Conservation (phyloP, 53 echinoderm and acorn worm species). For the Glandiceps talaboti region DNA sequence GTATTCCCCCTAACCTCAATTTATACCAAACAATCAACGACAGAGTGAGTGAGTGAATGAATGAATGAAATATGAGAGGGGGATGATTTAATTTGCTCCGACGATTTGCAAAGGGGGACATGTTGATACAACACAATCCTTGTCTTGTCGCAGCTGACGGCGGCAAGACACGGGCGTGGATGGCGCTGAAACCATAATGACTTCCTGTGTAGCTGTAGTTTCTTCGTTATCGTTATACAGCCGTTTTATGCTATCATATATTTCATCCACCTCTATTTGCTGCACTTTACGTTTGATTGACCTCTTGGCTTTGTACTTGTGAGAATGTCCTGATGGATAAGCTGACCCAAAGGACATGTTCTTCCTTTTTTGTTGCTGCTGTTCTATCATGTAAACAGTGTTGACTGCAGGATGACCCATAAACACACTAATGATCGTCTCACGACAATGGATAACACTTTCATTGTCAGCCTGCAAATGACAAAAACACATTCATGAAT, state of each 20-base stretch:
- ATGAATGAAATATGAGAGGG: too few relatives aligned
- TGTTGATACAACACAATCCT: slow-evolving; percentile 43
- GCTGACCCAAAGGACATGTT: background rate
- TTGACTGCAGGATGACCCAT: slow-evolving; percentile 54
- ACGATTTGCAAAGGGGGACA: slow-evolving; percentile 70
- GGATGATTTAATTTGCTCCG: slow-evolving; percentile 44
- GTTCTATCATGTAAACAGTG: slow-evolving; percentile 32
- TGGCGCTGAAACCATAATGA: background rate
- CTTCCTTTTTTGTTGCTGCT: background rate
- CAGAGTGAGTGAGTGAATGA: too few relatives aligned
- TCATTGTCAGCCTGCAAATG: slow-evolving; percentile 68
- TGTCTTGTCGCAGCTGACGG: slow-evolving; percentile 44
- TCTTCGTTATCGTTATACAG: slow-evolving; percentile 76
- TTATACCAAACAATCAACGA: too few relatives aligned
- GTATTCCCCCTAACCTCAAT: too few relatives aligned
- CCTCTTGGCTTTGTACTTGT: slow-evolving; percentile 13
- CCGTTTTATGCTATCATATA: slow-evolving; percentile 82
- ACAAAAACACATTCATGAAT: too few relatives aligned
- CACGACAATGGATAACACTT: slow-evolving; percentile 83
- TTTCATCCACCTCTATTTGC: slow-evolving; percentile 45
- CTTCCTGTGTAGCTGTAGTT: background rate
- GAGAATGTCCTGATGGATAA: background rate
- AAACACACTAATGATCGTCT: slow-evolving; percentile 58
- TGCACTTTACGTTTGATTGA: slow-evolving; percentile 55
- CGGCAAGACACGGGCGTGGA: slow-evolving; percentile 50